phyloP scores from a whole-genome alignment of 1,140 invertebrate genomes.

The Hycleus phaleratus region DNA sequence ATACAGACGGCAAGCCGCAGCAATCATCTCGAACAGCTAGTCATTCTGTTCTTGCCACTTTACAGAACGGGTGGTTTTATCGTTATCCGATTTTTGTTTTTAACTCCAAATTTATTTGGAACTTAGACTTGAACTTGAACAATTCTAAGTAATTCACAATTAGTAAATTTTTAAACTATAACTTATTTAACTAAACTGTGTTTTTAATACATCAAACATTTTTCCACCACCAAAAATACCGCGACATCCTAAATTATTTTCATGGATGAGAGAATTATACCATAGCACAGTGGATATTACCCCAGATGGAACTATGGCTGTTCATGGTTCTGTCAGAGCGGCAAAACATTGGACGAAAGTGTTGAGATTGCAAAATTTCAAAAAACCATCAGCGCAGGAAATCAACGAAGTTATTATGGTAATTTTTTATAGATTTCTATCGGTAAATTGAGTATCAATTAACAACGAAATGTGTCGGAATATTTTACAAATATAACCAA shows the following conservation, averaged over 20 bases:
- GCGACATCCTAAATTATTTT: not conserved
- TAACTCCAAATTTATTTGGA: too few species aligned
- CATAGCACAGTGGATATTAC: conserved; percentile 12
- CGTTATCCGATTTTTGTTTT: too few species aligned
- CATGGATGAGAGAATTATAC: not conserved
- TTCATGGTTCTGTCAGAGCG: conserved; percentile 42
- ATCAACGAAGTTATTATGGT: conserved; percentile 41
- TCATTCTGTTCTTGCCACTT: conserved; percentile 1
- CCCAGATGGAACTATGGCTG: conserved; percentile 21
- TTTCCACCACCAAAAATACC: not conserved
- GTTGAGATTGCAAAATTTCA: conserved; percentile 42
- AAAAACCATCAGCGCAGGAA: conserved; percentile 43
- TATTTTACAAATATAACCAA: too few species aligned
- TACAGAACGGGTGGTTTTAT: too few species aligned
- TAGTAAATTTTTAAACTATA: not conserved
- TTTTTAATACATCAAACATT: not conserved
- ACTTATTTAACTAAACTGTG: not conserved
- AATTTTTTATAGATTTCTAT: not conserved
- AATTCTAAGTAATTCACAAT: too few species aligned
- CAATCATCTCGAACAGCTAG: conserved; percentile 4
- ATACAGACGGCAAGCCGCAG: conserved; percentile 1
- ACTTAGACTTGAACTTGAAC: too few species aligned
- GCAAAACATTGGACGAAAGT: conserved; percentile 51
- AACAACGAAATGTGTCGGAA: too few species aligned
- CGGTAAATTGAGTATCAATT: too few species aligned